phyloP scores from a whole-genome alignment of 2,797 vertebrate genomes.

The Gadopsis bispinosus region DNA sequence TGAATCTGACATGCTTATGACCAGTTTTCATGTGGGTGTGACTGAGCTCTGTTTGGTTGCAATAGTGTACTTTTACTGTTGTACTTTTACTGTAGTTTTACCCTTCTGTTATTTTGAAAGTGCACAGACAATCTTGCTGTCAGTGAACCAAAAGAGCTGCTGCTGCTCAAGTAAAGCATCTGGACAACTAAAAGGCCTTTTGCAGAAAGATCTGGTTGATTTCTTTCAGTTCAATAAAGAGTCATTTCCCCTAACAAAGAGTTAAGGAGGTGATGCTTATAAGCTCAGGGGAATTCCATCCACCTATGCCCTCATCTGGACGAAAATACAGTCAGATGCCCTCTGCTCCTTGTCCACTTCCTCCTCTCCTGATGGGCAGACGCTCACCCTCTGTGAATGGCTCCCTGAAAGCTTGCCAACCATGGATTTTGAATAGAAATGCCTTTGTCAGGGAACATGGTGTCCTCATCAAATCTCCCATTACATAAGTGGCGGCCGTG shows the following conservation, averaged over 20 bases:
- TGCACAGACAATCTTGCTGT: neutral
- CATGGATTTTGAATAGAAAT: constrained; percentile 65
- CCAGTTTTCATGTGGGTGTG: neutral
- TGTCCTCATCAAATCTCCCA: constrained; percentile 61
- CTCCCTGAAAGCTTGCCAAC: constrained; percentile 42
- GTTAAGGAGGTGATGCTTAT: neutral
- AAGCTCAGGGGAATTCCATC: neutral
- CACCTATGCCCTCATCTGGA: neutral
- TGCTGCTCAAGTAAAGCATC: neutral
- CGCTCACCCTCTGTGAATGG: constrained; percentile 50
- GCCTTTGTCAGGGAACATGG: constrained; percentile 74
- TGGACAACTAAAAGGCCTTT: neutral
- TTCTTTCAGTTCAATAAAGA: neutral
- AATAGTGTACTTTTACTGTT: neutral
- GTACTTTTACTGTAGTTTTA: neutral
- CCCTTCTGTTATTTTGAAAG: neutral
- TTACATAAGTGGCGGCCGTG: constrained; percentile 69
- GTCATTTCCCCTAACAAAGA: neutral
- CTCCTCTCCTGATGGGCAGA: constrained; percentile 20
- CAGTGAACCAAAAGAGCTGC: neutral
- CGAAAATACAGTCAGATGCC: neutral
- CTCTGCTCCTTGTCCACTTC: constrained; percentile 41
- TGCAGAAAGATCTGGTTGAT: neutral
- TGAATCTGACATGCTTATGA: neutral
- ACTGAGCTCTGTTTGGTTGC: neutral